phyloP scores from a whole-genome alignment of 2,888 invertebrate genomes.

The Bedellia somnulentella region DNA sequence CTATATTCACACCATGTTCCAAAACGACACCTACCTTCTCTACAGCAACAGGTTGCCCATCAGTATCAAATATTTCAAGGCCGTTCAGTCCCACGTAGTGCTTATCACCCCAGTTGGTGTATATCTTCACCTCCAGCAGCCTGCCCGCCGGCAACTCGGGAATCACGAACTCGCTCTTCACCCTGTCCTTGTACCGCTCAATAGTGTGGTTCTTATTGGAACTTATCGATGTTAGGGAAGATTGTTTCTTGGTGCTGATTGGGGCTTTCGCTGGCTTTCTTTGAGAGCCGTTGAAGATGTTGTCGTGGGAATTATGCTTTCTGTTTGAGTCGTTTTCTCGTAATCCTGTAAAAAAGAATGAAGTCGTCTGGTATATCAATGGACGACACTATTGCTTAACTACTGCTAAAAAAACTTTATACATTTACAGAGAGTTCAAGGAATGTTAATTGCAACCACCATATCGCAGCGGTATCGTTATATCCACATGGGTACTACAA shows the following conservation, averaged over 20 bases:
- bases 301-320: neutral
- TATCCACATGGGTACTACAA: too few relatives aligned
- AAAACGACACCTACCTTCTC: slow-evolving; percentile 64
- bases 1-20: too few relatives aligned
- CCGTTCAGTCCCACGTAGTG: slow-evolving; percentile 79
- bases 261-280: slow-evolving; percentile 10
- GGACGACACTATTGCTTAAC: too few relatives aligned
- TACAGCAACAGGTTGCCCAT: slow-evolving; percentile 61
- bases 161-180: slow-evolving; percentile 65
- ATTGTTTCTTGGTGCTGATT: slow-evolving; percentile 23
- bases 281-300: neutral
- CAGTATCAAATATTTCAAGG: slow-evolving; percentile 70
- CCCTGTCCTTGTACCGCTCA: slow-evolving; percentile 22
- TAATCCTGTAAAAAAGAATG: slow-evolving; percentile 18
- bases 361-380: too few relatives aligned
- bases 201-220: slow-evolving; percentile 16
- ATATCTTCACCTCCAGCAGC: slow-evolving; percentile 67
- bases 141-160: slow-evolving; percentile 76
- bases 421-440: too few relatives aligned
- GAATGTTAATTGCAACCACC: too few relatives aligned
- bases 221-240: slow-evolving; percentile 22
- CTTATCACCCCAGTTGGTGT: slow-evolving; percentile 78
- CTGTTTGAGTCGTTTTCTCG: slow-evolving; percentile 16
- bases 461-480: too few relatives aligned
- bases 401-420: too few relatives aligned